Evolutionary conservation across 2,888 invertebrate species (phyloP).

Genomic region (Drosophila suboccidentalis): DNA sequence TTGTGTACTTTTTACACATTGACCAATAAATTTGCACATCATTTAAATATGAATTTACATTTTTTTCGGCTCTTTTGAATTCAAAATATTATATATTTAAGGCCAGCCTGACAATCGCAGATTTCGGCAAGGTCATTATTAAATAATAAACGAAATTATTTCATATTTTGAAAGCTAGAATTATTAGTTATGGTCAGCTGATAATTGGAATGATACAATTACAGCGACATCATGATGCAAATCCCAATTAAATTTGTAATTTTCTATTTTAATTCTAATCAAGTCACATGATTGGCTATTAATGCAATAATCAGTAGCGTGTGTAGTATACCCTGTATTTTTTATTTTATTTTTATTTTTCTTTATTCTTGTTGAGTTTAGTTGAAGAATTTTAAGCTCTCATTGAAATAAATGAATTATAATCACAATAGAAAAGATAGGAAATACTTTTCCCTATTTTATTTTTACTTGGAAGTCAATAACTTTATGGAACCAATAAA

Average conservation of each 20-base stretch:
- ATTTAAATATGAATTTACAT: conserved; percentile 23
- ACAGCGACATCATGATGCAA: conserved; percentile 5
- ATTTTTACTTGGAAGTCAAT: conserved; percentile 3
- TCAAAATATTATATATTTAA: not conserved
- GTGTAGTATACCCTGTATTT: not conserved
- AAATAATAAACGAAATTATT: conserved; percentile 34
- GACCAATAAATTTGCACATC: conserved; percentile 34
- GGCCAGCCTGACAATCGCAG: conserved; percentile 24
- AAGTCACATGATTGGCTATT: conserved; percentile 24
- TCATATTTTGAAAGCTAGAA: conserved; percentile 6
- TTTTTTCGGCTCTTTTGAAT: conserved; percentile 14
- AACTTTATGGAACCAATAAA: conserved; percentile 8
- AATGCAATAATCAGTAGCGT: too few relatives aligned
- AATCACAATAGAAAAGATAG: not conserved
- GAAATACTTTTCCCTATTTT: not conserved
- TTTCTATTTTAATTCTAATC: conserved; percentile 11
- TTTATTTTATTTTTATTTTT: too few relatives aligned
- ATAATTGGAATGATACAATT: conserved; percentile 16
- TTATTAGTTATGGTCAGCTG: conserved; percentile 39
- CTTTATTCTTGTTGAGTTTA: too few relatives aligned
- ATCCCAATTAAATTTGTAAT: conserved; percentile 19
- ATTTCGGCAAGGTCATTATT: conserved; percentile 56
- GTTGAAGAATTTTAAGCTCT: too few relatives aligned
- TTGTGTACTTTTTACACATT: conserved; percentile 23
- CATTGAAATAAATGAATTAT: too few relatives aligned